Base-by-base conservation (phyloP, 2,888 invertebrate species). In the Boloria euphrosyne region DNA sequence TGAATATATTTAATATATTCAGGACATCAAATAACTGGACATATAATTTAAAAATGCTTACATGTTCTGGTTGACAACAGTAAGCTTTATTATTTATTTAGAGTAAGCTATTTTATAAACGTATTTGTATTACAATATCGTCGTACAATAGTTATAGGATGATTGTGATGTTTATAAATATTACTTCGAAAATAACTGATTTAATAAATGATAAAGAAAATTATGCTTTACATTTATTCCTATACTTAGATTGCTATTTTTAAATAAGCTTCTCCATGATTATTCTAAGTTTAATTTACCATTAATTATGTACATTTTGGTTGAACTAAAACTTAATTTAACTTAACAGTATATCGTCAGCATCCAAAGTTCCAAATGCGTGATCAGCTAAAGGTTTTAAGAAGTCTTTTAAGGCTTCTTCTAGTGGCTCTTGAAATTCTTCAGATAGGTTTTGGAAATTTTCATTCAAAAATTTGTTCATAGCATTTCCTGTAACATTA, bases 381-480 rank as follows among this genome's bases (percentile, higher is more conserved):
- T 89, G 89, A 65, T 91, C 88, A 2, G 87, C 90, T 1, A 91
- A 77, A 0, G 92, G 92, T 70, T 88, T 89, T 53, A 92, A 71
- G 75, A 90, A 88, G 68, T 88, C 89, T 0, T 82, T 75, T 1
- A 92, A 75, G 0, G 90, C 89, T 7, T 94, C 94, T 78, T 96
- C 95, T 78, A 97, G 85, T 0, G 95, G 93, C 0, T 94, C 94
- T 75, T 95, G 95, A 4, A 97, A 91, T 76, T 96, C 96, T 38
- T 93, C 94, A 0, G 95, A 93, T 1, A 97, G 90, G 43, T 93
- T 93, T 75, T 94, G 93, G 96, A 96, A 96, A 80, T 96, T 96
- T 55, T 96, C 95, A 77, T 96, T 96, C 22, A 97, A 82, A 79
- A 96, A 96, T 43, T 93, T 83, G 80, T 96, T 96, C 95, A 96